Evolutionary conservation across 1,140 invertebrate species (phyloP), one percentile per base, ranked within the genome.

Genomic region (Phymorhynchus buccinoides): DNA sequence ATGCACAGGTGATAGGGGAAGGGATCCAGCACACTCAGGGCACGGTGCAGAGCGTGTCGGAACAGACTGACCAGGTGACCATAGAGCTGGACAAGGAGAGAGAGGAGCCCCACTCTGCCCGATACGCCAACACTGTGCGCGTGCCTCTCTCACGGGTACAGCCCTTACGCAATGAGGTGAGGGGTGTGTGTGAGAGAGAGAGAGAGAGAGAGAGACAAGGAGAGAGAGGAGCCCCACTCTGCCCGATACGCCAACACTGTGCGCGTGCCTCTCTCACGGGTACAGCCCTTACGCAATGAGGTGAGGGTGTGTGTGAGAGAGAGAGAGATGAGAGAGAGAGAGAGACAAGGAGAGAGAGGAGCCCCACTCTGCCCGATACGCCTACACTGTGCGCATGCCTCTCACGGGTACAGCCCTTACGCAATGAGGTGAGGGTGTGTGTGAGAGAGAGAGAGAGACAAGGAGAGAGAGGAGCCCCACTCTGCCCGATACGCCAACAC

Each of bases 361-460:
- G 39, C 52, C 73, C 35, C 86, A 84, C 6, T n/a, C n/a, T n/a
- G 89, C 90, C 12, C 86, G 88, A 66, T 92, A 90, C 83, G 89
- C 85, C 86, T 90, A 92, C 84, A 89, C 86, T 0, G 84, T 93
- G 84, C 90, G 92, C 68, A 90, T 93, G 18, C 92, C 93, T 12
- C n/a, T 80, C 87, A 9, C 87, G 92, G 80, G 87, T 93, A 12
- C 75, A 88, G 77, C 91, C 92, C 30, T 56, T 89, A 37, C 89
- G 90, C 81, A 92, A 91, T 88, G 87, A 91, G 88, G 92, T 92
- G 80, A n/a, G n/a, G n/a, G n/a, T n/a, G n/a, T n/a, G n/a, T n/a
- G n/a, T n/a, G n/a, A n/a, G n/a, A n/a, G n/a, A n/a, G n/a, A n/a
- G n/a, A n/a, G n/a, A n/a, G n/a, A n/a, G n/a, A n/a, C n/a, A n/a